A percentile compares a stretch with the other conserved stretches of the same genome.
Evolutionary conservation across 2,888 invertebrate species (phyloP).

Genomic region (Drosophila borealis): DNA sequence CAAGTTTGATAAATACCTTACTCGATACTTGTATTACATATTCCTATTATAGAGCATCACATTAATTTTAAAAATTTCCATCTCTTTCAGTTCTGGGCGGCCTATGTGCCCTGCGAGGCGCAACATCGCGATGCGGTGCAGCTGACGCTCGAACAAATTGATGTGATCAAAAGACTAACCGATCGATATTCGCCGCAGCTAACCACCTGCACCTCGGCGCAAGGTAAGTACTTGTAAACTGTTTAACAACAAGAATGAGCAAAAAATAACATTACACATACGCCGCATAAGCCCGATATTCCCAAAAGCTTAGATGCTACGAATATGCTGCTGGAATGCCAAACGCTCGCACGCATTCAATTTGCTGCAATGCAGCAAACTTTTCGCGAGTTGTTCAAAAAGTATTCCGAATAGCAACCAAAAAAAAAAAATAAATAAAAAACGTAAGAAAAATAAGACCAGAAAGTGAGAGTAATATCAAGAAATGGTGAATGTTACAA

Average conservation of each 20-base stretch:
- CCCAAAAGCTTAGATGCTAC: slow-evolving; percentile 4
- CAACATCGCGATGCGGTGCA: slow-evolving; percentile 90
- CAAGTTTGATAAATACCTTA: background rate
- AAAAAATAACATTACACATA: slow-evolving; percentile 42
- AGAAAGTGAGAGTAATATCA: slow-evolving; percentile 10
- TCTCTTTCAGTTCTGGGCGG: slow-evolving; percentile 89
- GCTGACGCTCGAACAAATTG: slow-evolving; percentile 90
- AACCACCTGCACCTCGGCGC: slow-evolving; percentile 88
- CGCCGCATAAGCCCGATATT: slow-evolving; percentile 32
- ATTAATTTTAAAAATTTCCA: background rate
- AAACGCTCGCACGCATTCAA: slow-evolving; percentile 52
- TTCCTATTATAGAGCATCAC: fast-evolving
- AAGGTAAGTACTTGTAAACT: slow-evolving; percentile 86
- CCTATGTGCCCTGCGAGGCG: slow-evolving; percentile 89
- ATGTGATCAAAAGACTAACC: slow-evolving; percentile 89
- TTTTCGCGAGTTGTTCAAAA: slow-evolving; percentile 54
- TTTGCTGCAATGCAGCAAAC: slow-evolving; percentile 39
- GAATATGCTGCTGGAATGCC: slow-evolving; percentile 22
- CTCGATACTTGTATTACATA: background rate
- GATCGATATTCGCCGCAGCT: slow-evolving; percentile 88
- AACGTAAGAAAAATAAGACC: background rate
- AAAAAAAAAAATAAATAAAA: slow-evolving; percentile 7
- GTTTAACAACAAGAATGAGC: background rate
- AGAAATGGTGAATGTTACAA: background rate
- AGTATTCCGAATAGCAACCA: slow-evolving; percentile 51